These are phyloP conservation scores for Zaprionus africanus DNA, from an alignment of 1,140 invertebrate genomes.

Conservation along the genomic window DNA sequence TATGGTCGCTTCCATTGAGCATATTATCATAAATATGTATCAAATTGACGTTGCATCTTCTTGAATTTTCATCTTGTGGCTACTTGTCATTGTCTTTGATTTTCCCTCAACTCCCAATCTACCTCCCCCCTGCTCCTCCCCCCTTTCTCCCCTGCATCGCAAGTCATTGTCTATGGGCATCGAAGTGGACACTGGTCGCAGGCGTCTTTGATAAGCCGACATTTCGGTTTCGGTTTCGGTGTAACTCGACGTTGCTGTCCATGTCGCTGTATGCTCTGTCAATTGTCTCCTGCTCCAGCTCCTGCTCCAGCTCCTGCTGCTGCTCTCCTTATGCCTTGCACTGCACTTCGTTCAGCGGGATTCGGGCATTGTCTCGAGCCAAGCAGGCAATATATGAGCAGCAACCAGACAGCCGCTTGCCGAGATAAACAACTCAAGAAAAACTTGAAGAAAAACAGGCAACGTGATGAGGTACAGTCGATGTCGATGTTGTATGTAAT, in stretches of 20 bases:
- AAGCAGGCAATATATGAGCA: constrained; percentile 33
- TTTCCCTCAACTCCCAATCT: constrained; percentile 63
- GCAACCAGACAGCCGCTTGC: neutral
- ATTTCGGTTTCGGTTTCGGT: constrained; percentile 50
- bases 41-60: constrained; percentile 82
- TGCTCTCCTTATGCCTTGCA: neutral
- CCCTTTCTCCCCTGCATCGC: neutral
- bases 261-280: constrained; percentile 42
- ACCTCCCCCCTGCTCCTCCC: neutral
- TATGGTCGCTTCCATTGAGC: constrained; percentile 58
- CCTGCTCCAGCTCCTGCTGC: constrained; percentile 20
- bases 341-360: constrained; percentile 20
- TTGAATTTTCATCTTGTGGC: constrained; percentile 80
- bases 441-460: constrained; percentile 4
- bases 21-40: constrained; percentile 83
- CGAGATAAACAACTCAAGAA: constrained; percentile 21
- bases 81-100: constrained; percentile 83
- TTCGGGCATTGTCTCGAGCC: constrained; percentile 64
- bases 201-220: constrained; percentile 72
- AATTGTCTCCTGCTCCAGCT: constrained; percentile 53
- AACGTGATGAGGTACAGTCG: neutral
- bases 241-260: constrained; percentile 26
- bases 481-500: neutral
- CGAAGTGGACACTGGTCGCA: constrained; percentile 53
- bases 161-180: constrained; percentile 70